These are phyloP conservation scores for Ditylenchus weischeri DNA, from an alignment of 2,888 invertebrate genomes.

Conservation along the genomic window DNA sequence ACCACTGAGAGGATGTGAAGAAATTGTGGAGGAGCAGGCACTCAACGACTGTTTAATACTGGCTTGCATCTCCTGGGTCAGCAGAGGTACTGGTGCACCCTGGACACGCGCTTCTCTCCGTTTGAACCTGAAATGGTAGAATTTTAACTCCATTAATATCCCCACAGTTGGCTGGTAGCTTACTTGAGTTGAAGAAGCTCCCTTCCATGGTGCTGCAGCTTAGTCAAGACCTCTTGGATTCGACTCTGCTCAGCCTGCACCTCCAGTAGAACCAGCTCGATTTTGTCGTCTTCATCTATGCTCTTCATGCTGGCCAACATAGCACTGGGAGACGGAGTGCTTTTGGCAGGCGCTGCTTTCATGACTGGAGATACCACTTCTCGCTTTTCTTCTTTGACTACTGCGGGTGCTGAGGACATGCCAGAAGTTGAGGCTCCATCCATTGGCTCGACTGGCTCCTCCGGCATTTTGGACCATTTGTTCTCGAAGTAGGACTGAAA, in stretches of 20 bases:
- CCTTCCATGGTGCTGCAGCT: slow-evolving; percentile 35
- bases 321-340: slow-evolving; percentile 21
- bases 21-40: slow-evolving; percentile 4
- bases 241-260: slow-evolving; percentile 39
- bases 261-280: slow-evolving; percentile 36
- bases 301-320: slow-evolving; percentile 19
- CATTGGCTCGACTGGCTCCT: slow-evolving; percentile 27
- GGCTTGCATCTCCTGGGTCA: slow-evolving; percentile 31
- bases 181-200: slow-evolving; percentile 38
- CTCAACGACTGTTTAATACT: slow-evolving; percentile 23
- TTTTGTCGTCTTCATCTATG: slow-evolving; percentile 40
- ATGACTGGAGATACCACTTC: slow-evolving; percentile 14
- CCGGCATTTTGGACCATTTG: slow-evolving; percentile 28
- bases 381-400: slow-evolving; percentile 23
- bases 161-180: not conserved
- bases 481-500: slow-evolving; percentile 34
- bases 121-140: slow-evolving; percentile 30
- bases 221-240: slow-evolving; percentile 32
- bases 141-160: not conserved
- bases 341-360: slow-evolving; percentile 11
- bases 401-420: slow-evolving; percentile 16
- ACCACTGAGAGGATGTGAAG: no score
- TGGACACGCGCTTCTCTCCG: slow-evolving; percentile 45
- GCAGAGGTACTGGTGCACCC: slow-evolving; percentile 28
- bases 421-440: slow-evolving; percentile 19